phyloP scores from a whole-genome alignment of 2,797 vertebrate species.

The Synanceia verrucosa region DNA sequence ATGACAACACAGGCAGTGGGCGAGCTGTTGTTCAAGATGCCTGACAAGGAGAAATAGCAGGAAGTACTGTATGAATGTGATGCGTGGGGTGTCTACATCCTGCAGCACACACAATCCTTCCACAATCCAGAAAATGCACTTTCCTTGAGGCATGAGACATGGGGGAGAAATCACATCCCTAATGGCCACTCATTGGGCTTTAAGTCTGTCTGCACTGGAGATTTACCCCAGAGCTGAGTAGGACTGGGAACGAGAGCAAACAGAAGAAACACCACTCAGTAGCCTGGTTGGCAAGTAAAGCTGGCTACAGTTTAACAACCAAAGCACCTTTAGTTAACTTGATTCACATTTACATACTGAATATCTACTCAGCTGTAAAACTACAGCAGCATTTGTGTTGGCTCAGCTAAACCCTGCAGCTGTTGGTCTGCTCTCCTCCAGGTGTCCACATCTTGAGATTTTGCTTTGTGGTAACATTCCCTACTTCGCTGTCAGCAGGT shows the following conservation, averaged over 20 bases:
- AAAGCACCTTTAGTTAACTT: slow-evolving; percentile 1
- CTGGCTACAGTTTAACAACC: background rate
- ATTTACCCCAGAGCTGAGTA: slow-evolving; percentile 8
- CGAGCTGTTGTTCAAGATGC: slow-evolving; percentile 21
- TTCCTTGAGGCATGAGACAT: slow-evolving; percentile 3
- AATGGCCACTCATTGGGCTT: slow-evolving; percentile 29
- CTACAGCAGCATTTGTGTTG: slow-evolving; percentile 32
- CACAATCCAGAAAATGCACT: slow-evolving; percentile 14
- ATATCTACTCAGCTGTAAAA: slow-evolving; percentile 26
- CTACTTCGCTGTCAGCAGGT: slow-evolving; percentile 43
- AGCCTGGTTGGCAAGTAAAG: background rate
- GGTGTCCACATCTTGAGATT: slow-evolving; percentile 44
- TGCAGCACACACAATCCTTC: slow-evolving; percentile 19
- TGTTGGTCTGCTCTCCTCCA: slow-evolving; percentile 41
- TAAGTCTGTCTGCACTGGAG: slow-evolving; percentile 6
- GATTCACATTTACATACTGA: slow-evolving; percentile 8
- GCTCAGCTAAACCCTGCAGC: slow-evolving; percentile 56
- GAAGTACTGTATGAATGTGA: slow-evolving; percentile 18
- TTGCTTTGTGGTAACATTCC: slow-evolving; percentile 45
- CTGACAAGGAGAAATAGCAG: slow-evolving; percentile 31
- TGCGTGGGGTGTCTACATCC: slow-evolving; percentile 15
- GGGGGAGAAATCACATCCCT: slow-evolving; percentile 6
- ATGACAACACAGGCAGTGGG: background rate
- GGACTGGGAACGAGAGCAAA: slow-evolving; percentile 7
- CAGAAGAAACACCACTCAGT: background rate